phyloP scores from a whole-genome alignment of 2,797 vertebrate species.

The Dermochelys coriacea region DNA sequence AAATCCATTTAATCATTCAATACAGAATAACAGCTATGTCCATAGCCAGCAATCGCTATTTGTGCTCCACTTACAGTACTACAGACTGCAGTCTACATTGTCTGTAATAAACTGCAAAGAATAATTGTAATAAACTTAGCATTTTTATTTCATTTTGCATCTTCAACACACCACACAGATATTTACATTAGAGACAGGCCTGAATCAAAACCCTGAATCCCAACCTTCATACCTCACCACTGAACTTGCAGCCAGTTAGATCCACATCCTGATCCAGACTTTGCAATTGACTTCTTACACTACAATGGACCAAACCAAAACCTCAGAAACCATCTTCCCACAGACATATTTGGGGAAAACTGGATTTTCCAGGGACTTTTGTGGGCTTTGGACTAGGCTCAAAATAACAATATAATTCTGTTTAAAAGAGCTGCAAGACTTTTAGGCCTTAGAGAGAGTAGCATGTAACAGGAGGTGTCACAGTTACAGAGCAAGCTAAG shows the following conservation, averaged over 20 bases:
- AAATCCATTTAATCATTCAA: background rate
- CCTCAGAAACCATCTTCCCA: background rate
- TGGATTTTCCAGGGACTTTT: background rate
- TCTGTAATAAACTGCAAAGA: background rate
- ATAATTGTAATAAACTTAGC: background rate
- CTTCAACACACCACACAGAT: background rate
- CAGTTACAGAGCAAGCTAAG: background rate
- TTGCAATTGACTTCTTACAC: background rate
- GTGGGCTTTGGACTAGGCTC: background rate
- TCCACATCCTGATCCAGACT: background rate
- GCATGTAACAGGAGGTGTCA: background rate
- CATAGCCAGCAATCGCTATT: background rate
- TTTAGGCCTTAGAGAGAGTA: background rate
- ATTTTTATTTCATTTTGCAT: background rate
- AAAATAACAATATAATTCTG: background rate
- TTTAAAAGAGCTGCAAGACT: background rate
- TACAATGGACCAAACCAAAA: background rate
- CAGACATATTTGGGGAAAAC: background rate
- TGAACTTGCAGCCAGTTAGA: background rate
- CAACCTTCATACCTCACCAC: background rate
- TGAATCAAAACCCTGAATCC: background rate
- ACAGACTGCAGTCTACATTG: background rate
- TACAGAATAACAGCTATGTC: background rate
- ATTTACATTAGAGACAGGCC: background rate
- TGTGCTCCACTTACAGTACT: background rate